Percentiles rank a stretch among this genome's conserved stretches.
Conservation (phyloP, 2,797 vertebrate species). For the Sebastes kiyomatsui region DNA sequence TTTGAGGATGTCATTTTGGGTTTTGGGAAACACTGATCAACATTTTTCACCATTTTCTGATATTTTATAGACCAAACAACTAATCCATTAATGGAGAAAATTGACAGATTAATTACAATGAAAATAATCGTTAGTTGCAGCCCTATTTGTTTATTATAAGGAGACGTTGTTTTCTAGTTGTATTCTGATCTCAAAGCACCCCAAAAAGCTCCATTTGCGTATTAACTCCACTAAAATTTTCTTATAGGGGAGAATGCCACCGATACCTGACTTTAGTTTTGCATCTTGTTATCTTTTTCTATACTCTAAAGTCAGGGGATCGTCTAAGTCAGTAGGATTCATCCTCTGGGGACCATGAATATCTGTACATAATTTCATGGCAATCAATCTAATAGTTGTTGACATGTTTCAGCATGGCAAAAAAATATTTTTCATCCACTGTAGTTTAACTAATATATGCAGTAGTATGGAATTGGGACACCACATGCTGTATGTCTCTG, state of each 20-base stretch:
- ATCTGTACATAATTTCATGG: background rate
- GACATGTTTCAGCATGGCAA: background rate
- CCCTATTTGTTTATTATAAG: no score
- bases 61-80: no score
- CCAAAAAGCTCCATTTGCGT: background rate
- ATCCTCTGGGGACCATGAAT: background rate
- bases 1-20: no score
- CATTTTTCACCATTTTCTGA: no score
- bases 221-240: background rate
- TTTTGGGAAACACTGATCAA: no score
- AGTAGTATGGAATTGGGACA: background rate
- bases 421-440: background rate
- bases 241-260: background rate
- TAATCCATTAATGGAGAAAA: no score
- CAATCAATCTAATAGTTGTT: background rate
- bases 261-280: background rate
- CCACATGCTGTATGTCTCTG: background rate
- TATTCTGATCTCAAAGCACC: background rate
- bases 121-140: no score
- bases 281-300: background rate
- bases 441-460: background rate
- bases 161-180: background rate
- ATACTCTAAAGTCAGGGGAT: background rate
- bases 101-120: no score
- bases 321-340: background rate